Evolutionary conservation across 2,888 invertebrate species (phyloP).

Genomic region (Hirtodrosophila cameraria): DNA sequence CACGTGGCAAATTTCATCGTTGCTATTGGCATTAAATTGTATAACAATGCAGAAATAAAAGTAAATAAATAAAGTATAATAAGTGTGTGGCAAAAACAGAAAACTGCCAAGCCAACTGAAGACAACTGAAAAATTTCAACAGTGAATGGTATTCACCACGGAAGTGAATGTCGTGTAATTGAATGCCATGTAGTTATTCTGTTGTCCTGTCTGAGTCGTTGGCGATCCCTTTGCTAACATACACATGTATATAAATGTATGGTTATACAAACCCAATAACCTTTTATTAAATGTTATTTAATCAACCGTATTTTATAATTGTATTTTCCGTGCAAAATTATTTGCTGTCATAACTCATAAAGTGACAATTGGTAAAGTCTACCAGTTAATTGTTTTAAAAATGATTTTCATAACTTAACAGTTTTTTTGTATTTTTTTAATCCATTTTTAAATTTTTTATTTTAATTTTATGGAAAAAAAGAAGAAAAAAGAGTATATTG

Average conservation of each 20-base stretch:
- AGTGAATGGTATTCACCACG: constrained; percentile 61
- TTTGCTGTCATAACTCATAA: constrained; percentile 68
- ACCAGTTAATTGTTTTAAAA: constrained; percentile 15
- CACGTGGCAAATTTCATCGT: constrained; percentile 16
- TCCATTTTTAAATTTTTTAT: no score
- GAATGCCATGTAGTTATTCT: no score
- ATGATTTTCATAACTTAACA: no score
- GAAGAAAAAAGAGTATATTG: no score
- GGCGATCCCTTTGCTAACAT: constrained; percentile 17
- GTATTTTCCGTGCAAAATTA: constrained; percentile 13
- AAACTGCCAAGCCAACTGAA: constrained; percentile 14
- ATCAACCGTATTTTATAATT: no score
- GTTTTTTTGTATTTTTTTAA: no score
- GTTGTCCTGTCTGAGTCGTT: no score
- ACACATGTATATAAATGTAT: no score
- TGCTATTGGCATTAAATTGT: constrained; percentile 65
- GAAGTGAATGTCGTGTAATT: no score
- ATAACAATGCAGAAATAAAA: constrained; percentile 64
- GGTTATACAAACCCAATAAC: constrained; percentile 39
- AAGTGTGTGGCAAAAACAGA: constrained; percentile 38
- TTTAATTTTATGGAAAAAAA: no score
- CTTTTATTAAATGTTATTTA: no score
- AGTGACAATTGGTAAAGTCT: constrained; percentile 61
- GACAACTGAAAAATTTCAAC: constrained; percentile 39
- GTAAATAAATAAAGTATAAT: constrained; percentile 59